Evolutionary conservation across 2,888 invertebrate genomes (phyloP).

Genomic region (Lycocerus yunnanus): DNA sequence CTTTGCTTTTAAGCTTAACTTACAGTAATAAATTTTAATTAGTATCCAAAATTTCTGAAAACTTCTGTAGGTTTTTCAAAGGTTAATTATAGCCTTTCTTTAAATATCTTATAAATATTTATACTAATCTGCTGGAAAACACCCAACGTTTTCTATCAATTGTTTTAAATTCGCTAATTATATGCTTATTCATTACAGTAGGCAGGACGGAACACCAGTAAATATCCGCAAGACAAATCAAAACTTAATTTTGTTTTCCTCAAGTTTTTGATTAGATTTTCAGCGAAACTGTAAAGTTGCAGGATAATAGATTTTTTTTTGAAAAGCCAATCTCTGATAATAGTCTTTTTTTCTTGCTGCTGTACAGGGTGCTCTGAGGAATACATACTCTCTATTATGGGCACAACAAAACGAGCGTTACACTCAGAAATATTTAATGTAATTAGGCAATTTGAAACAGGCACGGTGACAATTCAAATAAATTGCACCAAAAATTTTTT

Average conservation of each 20-base stretch:
- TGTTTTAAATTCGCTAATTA: neutral
- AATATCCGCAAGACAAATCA: neutral
- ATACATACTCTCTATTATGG: no score
- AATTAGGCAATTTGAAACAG: no score
- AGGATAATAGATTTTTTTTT: neutral
- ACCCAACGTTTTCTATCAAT: neutral
- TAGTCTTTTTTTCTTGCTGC: neutral
- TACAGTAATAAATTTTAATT: neutral
- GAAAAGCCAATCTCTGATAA: neutral
- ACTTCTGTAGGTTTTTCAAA: neutral
- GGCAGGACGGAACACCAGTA: neutral
- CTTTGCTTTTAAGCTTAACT: neutral
- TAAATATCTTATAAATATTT: neutral
- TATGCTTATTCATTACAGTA: neutral
- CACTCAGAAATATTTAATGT: no score
- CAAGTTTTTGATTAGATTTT: neutral
- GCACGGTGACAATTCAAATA: neutral
- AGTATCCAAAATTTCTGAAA: neutral
- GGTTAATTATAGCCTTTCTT: neutral
- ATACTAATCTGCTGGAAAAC: neutral
- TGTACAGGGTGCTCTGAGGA: no score
- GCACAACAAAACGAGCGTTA: no score
- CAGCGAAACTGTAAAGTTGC: neutral
- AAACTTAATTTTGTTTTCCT: neutral
- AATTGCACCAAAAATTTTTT: neutral